phyloP scores from a whole-genome alignment of 92 coral and sea anemone genomes.

The Ricordea florida region DNA sequence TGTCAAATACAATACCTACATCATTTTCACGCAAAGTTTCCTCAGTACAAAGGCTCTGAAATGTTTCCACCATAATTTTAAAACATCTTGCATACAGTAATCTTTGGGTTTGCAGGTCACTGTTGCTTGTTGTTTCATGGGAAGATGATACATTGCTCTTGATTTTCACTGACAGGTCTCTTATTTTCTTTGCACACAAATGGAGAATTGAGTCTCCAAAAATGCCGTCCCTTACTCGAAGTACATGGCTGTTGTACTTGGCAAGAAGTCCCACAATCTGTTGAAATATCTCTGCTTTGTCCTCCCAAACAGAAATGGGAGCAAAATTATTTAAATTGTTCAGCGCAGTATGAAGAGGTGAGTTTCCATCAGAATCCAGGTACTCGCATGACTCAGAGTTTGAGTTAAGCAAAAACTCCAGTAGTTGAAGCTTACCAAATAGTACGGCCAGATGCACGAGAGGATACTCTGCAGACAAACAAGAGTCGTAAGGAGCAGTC shows the following conservation, averaged over 20 bases:
- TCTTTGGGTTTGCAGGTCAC: neutral
- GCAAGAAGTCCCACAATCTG: neutral
- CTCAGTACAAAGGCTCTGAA: neutral
- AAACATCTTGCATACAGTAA: neutral
- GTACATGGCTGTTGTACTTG: neutral
- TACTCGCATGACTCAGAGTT: neutral
- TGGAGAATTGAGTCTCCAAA: slow-evolving; percentile 11
- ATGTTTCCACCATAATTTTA: neutral
- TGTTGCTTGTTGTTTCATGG: neutral
- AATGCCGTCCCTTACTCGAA: neutral
- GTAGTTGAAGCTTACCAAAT: neutral
- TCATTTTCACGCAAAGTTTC: neutral
- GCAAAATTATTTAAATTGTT: neutral
- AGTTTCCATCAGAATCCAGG: neutral
- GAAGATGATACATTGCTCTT: neutral
- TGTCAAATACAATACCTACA: neutral
- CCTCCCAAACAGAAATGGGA: neutral
- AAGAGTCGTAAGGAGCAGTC: neutral
- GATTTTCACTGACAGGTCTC: neutral
- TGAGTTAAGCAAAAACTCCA: slow-evolving; percentile 1
- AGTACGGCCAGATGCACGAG: slow-evolving; percentile 6
- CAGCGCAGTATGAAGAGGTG: neutral
- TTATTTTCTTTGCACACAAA: neutral
- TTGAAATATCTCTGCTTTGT: neutral
- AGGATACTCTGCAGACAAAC: too few species aligned